phyloP scores from a whole-genome alignment of 2,888 invertebrate genomes.

The Leptogaster cylindrica region DNA sequence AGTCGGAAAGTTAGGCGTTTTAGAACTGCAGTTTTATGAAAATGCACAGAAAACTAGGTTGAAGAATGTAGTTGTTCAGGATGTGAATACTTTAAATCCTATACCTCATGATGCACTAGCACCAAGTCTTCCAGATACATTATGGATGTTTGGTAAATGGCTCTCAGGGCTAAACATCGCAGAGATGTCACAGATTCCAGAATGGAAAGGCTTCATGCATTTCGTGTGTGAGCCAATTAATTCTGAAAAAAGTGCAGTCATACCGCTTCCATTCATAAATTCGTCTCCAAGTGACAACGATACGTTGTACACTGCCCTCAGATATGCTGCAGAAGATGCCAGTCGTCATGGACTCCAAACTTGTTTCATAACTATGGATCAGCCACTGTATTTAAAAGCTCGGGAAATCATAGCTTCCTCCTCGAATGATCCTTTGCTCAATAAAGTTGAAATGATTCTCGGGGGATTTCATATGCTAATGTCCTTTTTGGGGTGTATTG shows the following conservation, averaged over 20 bases:
- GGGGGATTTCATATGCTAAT: slow-evolving; percentile 56
- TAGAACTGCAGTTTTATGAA: slow-evolving; percentile 24
- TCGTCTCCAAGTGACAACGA: slow-evolving; percentile 46
- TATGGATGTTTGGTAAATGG: slow-evolving; percentile 47
- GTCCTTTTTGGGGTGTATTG: slow-evolving; percentile 48
- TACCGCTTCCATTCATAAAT: slow-evolving; percentile 46
- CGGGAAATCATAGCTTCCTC: slow-evolving; percentile 45
- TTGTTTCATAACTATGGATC: slow-evolving; percentile 26
- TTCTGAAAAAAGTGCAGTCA: slow-evolving; percentile 48
- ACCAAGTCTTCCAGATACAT: slow-evolving; percentile 44
- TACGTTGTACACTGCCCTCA: slow-evolving; percentile 50
- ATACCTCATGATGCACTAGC: slow-evolving; percentile 50
- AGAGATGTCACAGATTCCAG: slow-evolving; percentile 49
- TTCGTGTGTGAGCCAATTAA: slow-evolving; percentile 49
- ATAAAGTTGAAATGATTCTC: slow-evolving; percentile 50
- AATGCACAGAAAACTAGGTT: background rate
- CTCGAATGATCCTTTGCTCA: slow-evolving; percentile 41
- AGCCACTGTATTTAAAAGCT: slow-evolving; percentile 37
- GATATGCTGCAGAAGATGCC: slow-evolving; percentile 46
- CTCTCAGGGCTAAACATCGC: slow-evolving; percentile 43
- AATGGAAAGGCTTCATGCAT: slow-evolving; percentile 56
- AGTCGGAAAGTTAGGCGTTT: slow-evolving; percentile 6
- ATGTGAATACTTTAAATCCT: slow-evolving; percentile 39
- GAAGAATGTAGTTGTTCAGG: slow-evolving; percentile 3
- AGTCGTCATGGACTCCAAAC: slow-evolving; percentile 47